Evolutionary conservation across 1,140 invertebrate genomes (phyloP), one percentile per base, ranked within the genome.

Genomic region (Polypedilum vanderplanki): DNA sequence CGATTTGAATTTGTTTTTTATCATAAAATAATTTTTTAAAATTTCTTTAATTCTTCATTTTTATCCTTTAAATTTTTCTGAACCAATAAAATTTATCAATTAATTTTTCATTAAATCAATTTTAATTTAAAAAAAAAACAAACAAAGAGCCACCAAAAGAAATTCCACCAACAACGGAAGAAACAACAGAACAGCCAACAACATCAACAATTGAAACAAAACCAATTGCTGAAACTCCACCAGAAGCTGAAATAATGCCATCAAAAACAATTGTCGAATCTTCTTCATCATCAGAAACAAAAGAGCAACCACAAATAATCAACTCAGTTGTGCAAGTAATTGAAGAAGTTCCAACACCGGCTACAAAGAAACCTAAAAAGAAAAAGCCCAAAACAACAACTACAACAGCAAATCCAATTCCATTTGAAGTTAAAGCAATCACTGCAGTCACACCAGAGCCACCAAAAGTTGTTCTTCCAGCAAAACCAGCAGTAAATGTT

Each of bases 201-300:
- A 84, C 84, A 77, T 81, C 85, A 75, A 84, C 87, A 3, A 88
- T 87, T 75, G 85, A 87, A 76, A 87, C 85, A 0, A 86, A 85
- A 78, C 84, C 85, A 20, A 83, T 81, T n/a, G 79, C 79, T 75
- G 79, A 82, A 73, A 80, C 80, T 57, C 81, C 83, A 77, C 80
- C 82, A 15, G 84, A 83, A 46, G 79, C 84, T 76, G 82, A 85
- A 40, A 88, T 88, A 67, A 86, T 87, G 78, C 87, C 87, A 1
- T 87, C 85, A 76, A 88, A 87, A 84, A 83, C 85, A 75, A 85
- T 84, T 75, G 77, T 41, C 74, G 75, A 20, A 20, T 75, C 77
- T 76, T 77, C 76, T 74, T 78, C 76, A 77, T 77, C 76, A 75
- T 78, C 76, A 75, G 81, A 77, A 76, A 4, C 12, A 57, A 8